Evolutionary conservation across 2,113 vertebrate genomes (phyloP), one percentile per base, ranked within the genome.

Genomic region (Thalassoma bifasciatum): DNA sequence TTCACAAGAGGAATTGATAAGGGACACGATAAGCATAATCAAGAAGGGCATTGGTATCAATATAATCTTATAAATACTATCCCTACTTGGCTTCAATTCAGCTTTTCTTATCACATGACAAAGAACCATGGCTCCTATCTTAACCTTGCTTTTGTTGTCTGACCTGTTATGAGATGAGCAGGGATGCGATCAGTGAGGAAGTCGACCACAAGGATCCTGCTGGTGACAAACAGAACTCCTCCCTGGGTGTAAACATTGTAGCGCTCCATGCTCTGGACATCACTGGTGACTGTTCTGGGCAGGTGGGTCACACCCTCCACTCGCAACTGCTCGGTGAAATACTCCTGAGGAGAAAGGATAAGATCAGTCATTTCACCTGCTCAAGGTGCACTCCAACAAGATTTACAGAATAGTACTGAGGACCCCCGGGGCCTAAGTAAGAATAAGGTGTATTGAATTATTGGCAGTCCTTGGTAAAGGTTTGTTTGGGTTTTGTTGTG

Each of bases 141-240:
- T 30, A 30, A 6, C 30, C 6, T 4, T 30, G 30, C 30, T 30
- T 30, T n/a, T n/a, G n/a, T n/a, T 30, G 30, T 66, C 75, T 74
- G 22, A 98, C 98, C 98, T 0, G 96, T 95, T 84, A 99, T 95
- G 61, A 98, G 95, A 79, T 97, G 94, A 64, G 97, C 95, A 66
- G 98, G 98, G 90, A 99, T 97, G 75, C 96, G 94, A 73, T 98
- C 94, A 0, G 98, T 98, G 75, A 99, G 94, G 80, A 99, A 98
- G 91, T 99, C 98, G 8, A 99, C 97, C 83, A 99, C 96, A 60
- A 99, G 94, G 83, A 99, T 99, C 47, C 98, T 94, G 73, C 97
- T 99, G 61, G 97, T 99, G 72, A 98, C 97, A 84, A 97, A 99
- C 79, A 99, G 90, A 17, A 99, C 94, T 0, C 98, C 98, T 16